These are phyloP conservation scores for Ophion ventricosus DNA, from an alignment of 2,888 invertebrate species.

Conservation along the genomic window DNA sequence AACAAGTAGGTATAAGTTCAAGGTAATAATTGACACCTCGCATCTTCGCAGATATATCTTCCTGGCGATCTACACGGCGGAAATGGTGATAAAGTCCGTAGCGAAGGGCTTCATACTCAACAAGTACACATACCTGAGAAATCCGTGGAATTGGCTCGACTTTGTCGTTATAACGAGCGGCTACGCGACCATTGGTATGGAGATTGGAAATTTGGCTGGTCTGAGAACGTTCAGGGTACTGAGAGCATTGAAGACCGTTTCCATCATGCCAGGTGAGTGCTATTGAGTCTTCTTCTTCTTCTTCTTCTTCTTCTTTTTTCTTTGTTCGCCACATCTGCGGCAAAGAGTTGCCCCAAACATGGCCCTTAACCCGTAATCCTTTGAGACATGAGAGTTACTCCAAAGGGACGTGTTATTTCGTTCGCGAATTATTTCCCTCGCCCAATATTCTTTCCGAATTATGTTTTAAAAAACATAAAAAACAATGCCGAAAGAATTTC, in stretches of 20 bases:
- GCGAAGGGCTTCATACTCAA: conserved; percentile 98
- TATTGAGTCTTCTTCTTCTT: conserved; percentile 18
- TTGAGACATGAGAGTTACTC: too few species aligned
- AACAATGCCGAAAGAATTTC: too few species aligned
- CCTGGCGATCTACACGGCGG: conserved; percentile 96
- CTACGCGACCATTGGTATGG: conserved; percentile 96
- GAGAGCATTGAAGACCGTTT: conserved; percentile 97
- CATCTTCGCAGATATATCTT: conserved; percentile 92
- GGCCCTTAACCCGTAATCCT: too few species aligned
- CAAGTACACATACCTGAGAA: conserved; percentile 97
- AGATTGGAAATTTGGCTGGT: conserved; percentile 95
- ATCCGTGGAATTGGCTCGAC: conserved; percentile 99
- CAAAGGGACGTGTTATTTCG: too few species aligned
- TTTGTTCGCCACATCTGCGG: conserved; percentile 1
- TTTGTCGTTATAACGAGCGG: conserved; percentile 97
- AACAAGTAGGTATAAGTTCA: too few species aligned
- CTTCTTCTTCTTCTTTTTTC: neutral
- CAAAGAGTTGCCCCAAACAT: too few species aligned
- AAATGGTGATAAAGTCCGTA: conserved; percentile 97
- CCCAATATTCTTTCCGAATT: too few species aligned
- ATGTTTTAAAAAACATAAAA: too few species aligned
- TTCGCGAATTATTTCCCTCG: too few species aligned
- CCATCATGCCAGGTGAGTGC: conserved; percentile 95
- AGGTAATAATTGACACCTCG: neutral
- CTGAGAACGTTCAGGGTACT: conserved; percentile 96